Base-by-base conservation (phyloP, 2,888 invertebrate species). In the Lapara coniferarum region DNA sequence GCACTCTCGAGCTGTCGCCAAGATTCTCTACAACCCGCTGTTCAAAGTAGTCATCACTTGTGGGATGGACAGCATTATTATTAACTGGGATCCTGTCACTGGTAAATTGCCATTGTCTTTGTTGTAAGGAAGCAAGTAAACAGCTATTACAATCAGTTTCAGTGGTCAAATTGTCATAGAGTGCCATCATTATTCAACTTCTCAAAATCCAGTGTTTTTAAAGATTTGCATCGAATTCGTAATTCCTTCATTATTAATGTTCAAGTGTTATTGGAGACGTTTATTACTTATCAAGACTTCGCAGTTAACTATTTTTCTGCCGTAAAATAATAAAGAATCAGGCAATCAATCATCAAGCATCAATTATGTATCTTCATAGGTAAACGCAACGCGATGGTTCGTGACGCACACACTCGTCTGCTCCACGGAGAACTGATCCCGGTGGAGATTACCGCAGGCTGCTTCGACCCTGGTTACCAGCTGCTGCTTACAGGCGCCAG, bases 11-110 rank as follows among this genome's bases (percentile, higher is more conserved):
- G 95, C 96, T 10, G 95, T 97, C 59, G 95, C 96, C n/a, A 95
- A 95, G 51, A 94, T 97, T 10, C 92, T 97, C 0, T 97, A 97
- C 86, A 97, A 97, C 89, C 95, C 95, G 16, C 93, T 97, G 1
- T 97, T 96, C 80, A 95, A 96, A 82, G 94, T 95, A 73, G 93
- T 98, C 73, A 95, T 98, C 70, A 96, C 97, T 0, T 97, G 96
- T 68, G 97, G 97, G 69, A 90, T 96, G 84, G 97, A 97, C 82
- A 97, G 97, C 74, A 96, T 95, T 73, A 97, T 98, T 71, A 96
- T 97, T 76, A 96, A 96, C 37, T 98, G 98, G 98, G 96, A 97
- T 85, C 96, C 97, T 0, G 94, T 95, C 87, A 95, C 94, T 63
- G 97, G 96, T 79, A 53, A 49, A 56, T n/a, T n/a, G 1, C 37